Conservation (phyloP, 2,113 vertebrate genomes). For the Macaca mulatta region DNA sequence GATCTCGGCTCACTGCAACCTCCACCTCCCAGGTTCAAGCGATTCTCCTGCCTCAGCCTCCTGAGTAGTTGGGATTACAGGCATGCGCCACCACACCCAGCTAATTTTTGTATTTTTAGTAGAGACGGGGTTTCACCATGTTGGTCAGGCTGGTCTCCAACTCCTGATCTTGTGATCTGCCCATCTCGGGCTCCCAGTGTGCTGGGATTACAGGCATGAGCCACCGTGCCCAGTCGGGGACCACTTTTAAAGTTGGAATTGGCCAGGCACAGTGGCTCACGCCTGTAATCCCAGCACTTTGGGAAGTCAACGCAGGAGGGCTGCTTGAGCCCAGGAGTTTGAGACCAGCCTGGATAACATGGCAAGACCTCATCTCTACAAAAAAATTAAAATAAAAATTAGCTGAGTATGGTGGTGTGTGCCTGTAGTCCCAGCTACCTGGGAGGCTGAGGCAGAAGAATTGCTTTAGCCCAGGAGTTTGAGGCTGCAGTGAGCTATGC, state of each 20-base stretch:
- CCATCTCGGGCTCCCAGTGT: too few species aligned
- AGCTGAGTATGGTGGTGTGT: not conserved
- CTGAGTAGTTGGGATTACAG: too few species aligned
- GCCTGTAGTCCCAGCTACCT: not conserved
- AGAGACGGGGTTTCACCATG: too few species aligned
- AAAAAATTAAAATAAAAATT: not conserved
- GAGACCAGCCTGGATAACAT: not conserved
- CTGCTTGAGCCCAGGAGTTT: not conserved
- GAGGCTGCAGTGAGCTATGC: not conserved
- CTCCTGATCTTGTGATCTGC: too few species aligned
- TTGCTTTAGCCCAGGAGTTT: not conserved
- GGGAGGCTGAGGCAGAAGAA: not conserved
- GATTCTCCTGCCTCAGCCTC: too few species aligned
- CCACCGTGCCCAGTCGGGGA: too few species aligned
- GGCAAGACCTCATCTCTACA: not conserved
- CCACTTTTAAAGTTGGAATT: not conserved
- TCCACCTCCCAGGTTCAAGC: too few species aligned
- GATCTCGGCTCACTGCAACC: too few species aligned
- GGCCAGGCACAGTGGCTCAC: not conserved
- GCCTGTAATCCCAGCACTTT: not conserved
- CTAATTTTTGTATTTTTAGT: too few species aligned
- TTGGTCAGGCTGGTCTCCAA: too few species aligned
- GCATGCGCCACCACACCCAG: accelerated
- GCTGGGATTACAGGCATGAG: too few species aligned
- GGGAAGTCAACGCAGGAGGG: not conserved